Conservation (phyloP, 2,797 vertebrate species). For the Syngnathus acus region DNA sequence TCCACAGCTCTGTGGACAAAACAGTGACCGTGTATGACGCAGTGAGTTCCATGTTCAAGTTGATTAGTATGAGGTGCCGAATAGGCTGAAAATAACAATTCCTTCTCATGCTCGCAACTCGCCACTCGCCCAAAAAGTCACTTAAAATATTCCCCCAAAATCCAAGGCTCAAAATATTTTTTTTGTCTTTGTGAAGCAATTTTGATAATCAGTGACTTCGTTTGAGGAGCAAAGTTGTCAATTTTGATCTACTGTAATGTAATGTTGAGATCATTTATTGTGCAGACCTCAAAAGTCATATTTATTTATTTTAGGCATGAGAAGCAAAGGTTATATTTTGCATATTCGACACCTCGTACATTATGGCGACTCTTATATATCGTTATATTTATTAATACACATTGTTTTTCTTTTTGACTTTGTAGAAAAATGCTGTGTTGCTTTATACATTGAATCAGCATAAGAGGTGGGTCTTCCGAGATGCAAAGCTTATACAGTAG, state of each 20-base stretch:
- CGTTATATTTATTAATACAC: background rate
- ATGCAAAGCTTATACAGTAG: background rate
- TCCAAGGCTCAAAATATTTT: no score
- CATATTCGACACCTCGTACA: background rate
- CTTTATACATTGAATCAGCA: slow-evolving; percentile 85
- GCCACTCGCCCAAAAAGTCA: no score
- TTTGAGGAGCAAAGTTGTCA: no score
- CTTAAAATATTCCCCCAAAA: background rate
- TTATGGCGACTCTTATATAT: background rate
- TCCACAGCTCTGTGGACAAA: slow-evolving; percentile 71
- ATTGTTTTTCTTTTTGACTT: slow-evolving; percentile 11
- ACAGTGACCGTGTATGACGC: slow-evolving; percentile 68
- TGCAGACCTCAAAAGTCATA: no score
- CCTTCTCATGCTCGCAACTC: background rate
- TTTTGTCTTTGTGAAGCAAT: no score
- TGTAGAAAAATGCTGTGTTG: slow-evolving; percentile 75
- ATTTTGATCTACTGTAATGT: no score
- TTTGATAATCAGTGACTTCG: no score
- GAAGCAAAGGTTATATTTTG: background rate
- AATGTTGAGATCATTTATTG: no score
- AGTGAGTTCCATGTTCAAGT: slow-evolving; percentile 50
- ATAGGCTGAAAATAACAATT: background rate
- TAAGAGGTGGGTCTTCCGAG: slow-evolving; percentile 68
- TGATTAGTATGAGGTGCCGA: background rate
- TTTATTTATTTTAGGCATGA: background rate